phyloP scores from a whole-genome alignment of 2,888 invertebrate genomes.

The Drosophila helvetica region DNA sequence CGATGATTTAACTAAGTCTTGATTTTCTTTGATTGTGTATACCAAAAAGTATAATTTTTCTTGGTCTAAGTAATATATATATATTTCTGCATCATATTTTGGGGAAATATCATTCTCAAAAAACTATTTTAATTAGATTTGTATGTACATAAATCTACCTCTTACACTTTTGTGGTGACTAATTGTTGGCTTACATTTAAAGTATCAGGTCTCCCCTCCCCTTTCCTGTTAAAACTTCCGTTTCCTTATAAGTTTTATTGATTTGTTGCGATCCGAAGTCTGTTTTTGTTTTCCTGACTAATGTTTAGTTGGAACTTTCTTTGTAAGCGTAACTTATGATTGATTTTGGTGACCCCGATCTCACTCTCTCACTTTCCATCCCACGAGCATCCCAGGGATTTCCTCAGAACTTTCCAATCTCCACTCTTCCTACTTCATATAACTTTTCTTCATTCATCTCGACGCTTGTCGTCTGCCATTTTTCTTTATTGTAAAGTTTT shows the following conservation, averaged over 20 bases:
- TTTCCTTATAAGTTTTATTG: background rate
- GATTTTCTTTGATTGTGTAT: no score
- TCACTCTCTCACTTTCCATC: background rate
- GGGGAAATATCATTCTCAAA: no score
- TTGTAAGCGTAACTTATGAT: background rate
- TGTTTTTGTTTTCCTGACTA: background rate
- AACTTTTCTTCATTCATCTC: background rate
- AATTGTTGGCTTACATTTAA: background rate
- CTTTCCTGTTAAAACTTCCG: background rate
- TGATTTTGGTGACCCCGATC: background rate
- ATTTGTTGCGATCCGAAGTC: background rate
- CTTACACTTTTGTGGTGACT: no score
- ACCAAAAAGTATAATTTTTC: no score
- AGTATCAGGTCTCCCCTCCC: no score
- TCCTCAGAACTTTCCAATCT: background rate
- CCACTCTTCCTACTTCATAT: background rate
- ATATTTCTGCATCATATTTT: no score
- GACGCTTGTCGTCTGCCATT: constrained; percentile 5
- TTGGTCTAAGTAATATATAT: no score
- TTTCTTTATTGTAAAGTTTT: constrained; percentile 25
- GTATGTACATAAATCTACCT: no score
- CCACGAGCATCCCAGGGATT: background rate
- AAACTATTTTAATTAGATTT: no score
- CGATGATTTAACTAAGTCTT: background rate
- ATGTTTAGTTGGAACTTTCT: background rate